Evolutionary conservation across 92 coral and sea anemone species (phyloP), one percentile per base, ranked within the genome.

Genomic region (Virgularia gustaviana): DNA sequence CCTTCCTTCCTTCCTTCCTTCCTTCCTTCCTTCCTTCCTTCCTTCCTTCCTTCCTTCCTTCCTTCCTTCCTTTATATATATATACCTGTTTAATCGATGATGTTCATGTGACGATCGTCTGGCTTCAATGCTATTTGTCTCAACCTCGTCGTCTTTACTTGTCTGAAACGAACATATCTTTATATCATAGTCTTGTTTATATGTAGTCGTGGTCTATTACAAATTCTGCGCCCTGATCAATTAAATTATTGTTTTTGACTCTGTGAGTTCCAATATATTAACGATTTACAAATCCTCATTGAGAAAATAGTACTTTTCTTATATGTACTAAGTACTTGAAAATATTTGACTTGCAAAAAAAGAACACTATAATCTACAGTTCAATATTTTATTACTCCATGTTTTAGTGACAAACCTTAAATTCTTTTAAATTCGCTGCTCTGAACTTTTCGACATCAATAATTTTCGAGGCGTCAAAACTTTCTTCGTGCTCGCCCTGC

Each of bases 381-480:
- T n/a, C n/a, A n/a, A n/a, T n/a, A n/a, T n/a, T n/a, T n/a, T n/a
- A n/a, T n/a, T n/a, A n/a, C 57, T 41, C 43, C 9, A 18, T 28
- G 18, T 30, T 36, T 15, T 38, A 13, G 8, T 54, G 22, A 35
- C 77, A 83, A 85, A 74, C 49, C 42, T 72, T 83, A 24, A 79
- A 13, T 10, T 73, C 67, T 2, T 79, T 87, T 1, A 80, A 78
- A 27, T 91, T 91, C 4, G 80, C 97, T 13, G 97, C 97, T 70
- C 81, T 88, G 63, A 91, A 91, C 65, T 91, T 91, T 36, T 86
- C 89, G 18, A 91, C 81, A 63, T 91, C 96, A 15, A 91, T 83
- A 8, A 91, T 71, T 11, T 73, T 36, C 2, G 96, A 78, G 10
- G 91, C 91, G 49, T 91, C 97, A 49, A 91, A 91, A 0, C 83